These are phyloP conservation scores for Augochlorella aurata DNA, from an alignment of 2,888 invertebrate species.

Conservation along the genomic window DNA sequence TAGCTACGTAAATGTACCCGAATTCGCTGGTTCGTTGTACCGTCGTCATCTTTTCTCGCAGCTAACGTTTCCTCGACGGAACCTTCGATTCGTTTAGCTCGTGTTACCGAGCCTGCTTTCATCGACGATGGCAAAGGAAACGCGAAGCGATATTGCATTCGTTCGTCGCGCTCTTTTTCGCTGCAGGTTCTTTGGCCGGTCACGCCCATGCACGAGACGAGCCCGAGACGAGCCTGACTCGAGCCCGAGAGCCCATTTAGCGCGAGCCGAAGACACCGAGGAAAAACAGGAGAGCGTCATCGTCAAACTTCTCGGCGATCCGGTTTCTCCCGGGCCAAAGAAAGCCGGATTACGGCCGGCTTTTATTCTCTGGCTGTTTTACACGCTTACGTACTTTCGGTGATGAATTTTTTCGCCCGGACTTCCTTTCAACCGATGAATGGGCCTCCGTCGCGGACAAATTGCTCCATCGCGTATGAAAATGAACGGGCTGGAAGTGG, in stretches of 20 bases:
- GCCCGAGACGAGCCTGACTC: too few species aligned
- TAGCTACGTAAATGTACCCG: too few species aligned
- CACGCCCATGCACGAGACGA: neutral
- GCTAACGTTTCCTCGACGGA: neutral
- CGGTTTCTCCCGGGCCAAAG: conserved; percentile 20
- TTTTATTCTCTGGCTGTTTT: conserved; percentile 37
- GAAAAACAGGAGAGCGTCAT: conserved; percentile 10
- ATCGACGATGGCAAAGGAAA: neutral
- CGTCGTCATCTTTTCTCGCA: neutral
- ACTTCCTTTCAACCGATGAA: conserved; percentile 24
- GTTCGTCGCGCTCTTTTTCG: conserved; percentile 5
- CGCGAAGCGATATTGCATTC: conserved; percentile 5
- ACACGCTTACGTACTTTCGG: conserved; percentile 34
- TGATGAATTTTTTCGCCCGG: conserved; percentile 42
- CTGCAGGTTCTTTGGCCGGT: neutral
- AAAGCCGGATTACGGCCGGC: conserved; percentile 38
- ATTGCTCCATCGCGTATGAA: conserved; percentile 43
- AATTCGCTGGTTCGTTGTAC: too few species aligned
- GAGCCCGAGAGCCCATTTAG: neutral
- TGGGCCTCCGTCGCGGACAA: conserved; percentile 26
- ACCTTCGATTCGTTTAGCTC: conserved; percentile 6
- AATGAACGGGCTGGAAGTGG: conserved; percentile 41
- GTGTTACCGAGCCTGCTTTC: neutral
- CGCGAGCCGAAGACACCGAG: conserved; percentile 2
- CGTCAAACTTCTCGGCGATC: conserved; percentile 17